Evolutionary conservation across 2,113 vertebrate species (phyloP).

Genomic region (Rhombomys opimus): DNA sequence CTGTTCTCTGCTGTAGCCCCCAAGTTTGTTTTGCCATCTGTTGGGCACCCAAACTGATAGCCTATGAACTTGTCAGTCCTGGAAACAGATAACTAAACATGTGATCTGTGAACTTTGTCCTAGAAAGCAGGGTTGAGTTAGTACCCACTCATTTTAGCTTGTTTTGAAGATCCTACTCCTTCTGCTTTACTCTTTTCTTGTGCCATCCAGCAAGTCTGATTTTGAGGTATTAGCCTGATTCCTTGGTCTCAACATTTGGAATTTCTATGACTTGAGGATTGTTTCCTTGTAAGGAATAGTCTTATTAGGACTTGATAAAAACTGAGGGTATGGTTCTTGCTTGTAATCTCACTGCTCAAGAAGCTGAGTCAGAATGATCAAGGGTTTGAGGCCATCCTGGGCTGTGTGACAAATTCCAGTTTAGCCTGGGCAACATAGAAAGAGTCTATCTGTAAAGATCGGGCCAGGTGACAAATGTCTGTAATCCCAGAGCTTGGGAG

Average conservation of each 20-base stretch:
- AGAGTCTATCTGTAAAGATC: not conserved
- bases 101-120: not conserved
- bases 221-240: not conserved
- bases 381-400: not conserved
- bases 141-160: not conserved
- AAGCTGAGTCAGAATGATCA: not conserved
- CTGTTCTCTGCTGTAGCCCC: not conserved
- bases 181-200: not conserved
- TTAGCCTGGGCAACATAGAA: not conserved
- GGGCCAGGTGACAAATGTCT: not conserved
- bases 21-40: not conserved
- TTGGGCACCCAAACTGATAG: not conserved
- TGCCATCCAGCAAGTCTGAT: not conserved
- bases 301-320: slow-evolving; percentile 1
- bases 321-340: not conserved
- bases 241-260: not conserved
- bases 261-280: not conserved
- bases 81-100: not conserved
- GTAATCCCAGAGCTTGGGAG: not conserved
- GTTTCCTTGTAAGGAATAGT: not conserved
- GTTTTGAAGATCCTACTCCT: not conserved
- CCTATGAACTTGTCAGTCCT: not conserved
- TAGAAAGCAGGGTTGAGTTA: not conserved
- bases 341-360: not conserved
- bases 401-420: not conserved